Conservation (phyloP, 2,888 invertebrate genomes). For the Luffia ferchaultella region DNA sequence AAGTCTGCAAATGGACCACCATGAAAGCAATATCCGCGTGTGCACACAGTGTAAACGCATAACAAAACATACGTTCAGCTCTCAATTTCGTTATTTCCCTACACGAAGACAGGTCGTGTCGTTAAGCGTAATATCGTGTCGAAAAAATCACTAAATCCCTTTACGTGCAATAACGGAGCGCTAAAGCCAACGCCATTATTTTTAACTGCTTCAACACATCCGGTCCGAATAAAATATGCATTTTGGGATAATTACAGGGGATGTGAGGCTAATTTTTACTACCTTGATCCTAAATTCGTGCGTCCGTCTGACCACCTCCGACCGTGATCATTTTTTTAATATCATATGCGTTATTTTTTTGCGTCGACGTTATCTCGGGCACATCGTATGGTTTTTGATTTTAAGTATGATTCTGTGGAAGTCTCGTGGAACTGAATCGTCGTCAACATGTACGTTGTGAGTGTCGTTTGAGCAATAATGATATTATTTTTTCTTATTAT, state of each 20-base stretch:
- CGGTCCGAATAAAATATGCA: slow-evolving; percentile 14
- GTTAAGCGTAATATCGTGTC: not conserved
- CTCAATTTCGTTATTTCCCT: not conserved
- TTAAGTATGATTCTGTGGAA: no score
- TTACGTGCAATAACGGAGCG: not conserved
- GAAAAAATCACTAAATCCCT: not conserved
- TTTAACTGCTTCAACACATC: not conserved
- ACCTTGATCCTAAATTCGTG: slow-evolving; percentile 16
- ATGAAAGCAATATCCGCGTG: not conserved
- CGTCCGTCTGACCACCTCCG: slow-evolving; percentile 14
- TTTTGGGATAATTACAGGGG: slow-evolving; percentile 14
- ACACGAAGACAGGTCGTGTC: not conserved
- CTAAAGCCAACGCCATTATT: not conserved
- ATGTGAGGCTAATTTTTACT: slow-evolving; percentile 16
- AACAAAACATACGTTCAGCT: not conserved
- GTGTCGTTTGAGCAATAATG: no score
- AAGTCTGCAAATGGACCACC: not conserved
- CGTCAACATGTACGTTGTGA: no score
- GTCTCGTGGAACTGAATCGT: no score
- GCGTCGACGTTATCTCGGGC: no score
- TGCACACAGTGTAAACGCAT: not conserved
- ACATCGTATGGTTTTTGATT: no score
- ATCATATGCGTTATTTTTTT: no score
- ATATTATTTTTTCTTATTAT: no score
- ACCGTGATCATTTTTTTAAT: no score